Percentiles rank a stretch among this genome's conserved stretches.
phyloP scores from a whole-genome alignment of 2,888 invertebrate genomes.

The Agrochola litura region DNA sequence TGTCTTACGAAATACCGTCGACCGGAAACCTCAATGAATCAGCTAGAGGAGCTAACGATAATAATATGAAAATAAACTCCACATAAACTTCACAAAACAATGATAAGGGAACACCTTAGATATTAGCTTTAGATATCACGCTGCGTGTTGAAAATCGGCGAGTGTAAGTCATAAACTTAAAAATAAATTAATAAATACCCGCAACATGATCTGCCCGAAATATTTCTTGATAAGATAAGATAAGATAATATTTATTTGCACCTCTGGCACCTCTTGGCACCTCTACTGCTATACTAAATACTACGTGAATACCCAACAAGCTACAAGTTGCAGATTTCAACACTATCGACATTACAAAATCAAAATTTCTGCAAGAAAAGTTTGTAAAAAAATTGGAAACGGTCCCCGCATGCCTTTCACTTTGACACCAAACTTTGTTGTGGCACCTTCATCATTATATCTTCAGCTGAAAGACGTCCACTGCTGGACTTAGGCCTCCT shows the following conservation, averaged over 20 bases:
- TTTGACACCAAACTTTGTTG: background rate
- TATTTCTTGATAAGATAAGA: no score
- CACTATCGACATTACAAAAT: background rate
- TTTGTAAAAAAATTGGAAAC: background rate
- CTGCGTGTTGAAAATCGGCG: conserved; percentile 27
- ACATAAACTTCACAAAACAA: conserved; percentile 42
- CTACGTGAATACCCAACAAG: background rate
- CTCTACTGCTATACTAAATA: no score
- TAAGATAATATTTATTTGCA: no score
- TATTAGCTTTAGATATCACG: conserved; percentile 41
- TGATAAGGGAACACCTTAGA: conserved; percentile 45
- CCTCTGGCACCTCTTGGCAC: no score
- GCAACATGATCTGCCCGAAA: background rate
- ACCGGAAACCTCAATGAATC: background rate
- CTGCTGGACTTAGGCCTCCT: background rate
- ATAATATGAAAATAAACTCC: conserved; percentile 13
- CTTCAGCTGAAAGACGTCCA: background rate
- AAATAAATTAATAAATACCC: background rate
- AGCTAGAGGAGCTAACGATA: background rate
- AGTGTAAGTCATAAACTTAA: conserved; percentile 6
- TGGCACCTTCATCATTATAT: no score
- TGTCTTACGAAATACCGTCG: background rate
- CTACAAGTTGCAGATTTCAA: background rate
- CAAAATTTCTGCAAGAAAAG: background rate
- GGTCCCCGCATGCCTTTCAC: no score